These are phyloP conservation scores for Tuta absoluta DNA, from an alignment of 2,888 invertebrate genomes.

Conservation along the genomic window DNA sequence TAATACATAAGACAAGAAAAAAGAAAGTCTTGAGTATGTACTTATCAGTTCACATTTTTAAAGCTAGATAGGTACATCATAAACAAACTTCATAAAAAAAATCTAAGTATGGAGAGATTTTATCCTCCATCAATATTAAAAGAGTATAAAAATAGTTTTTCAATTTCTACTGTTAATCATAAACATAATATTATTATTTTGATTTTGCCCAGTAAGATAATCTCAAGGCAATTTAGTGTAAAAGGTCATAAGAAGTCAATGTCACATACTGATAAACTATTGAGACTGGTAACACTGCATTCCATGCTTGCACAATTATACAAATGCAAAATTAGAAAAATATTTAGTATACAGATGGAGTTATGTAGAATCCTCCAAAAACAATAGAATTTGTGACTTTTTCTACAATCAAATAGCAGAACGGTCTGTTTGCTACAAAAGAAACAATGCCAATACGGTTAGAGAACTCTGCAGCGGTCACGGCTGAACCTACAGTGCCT, in stretches of 20 bases:
- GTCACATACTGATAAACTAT: neutral
- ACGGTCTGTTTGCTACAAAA: conserved; percentile 84
- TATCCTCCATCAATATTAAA: neutral
- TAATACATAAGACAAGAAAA: too few relatives aligned
- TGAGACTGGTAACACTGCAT: neutral
- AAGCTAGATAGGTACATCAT: too few relatives aligned
- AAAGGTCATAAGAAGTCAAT: neutral
- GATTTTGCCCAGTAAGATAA: neutral
- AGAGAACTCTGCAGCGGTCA: conserved; percentile 72
- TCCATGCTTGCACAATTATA: too few relatives aligned
- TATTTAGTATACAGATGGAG: conserved; percentile 58
- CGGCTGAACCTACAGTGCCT: conserved; percentile 85
- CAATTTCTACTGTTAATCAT: neutral
- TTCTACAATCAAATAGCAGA: conserved; percentile 85
- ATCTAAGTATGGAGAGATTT: neutral
- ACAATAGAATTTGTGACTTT: conserved; percentile 76
- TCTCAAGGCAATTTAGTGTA: neutral
- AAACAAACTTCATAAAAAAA: too few relatives aligned
- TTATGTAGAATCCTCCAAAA: conserved; percentile 68
- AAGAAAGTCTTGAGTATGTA: too few relatives aligned
- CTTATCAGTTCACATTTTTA: too few relatives aligned
- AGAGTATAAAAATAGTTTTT: neutral
- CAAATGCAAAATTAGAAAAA: neutral
- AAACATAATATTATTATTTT: conserved; percentile 5
- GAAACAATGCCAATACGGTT: conserved; percentile 80